Evolutionary conservation across 2,888 invertebrate species (phyloP), one percentile per base, ranked within the genome.

Genomic region (Tenthredo scrophulariae): DNA sequence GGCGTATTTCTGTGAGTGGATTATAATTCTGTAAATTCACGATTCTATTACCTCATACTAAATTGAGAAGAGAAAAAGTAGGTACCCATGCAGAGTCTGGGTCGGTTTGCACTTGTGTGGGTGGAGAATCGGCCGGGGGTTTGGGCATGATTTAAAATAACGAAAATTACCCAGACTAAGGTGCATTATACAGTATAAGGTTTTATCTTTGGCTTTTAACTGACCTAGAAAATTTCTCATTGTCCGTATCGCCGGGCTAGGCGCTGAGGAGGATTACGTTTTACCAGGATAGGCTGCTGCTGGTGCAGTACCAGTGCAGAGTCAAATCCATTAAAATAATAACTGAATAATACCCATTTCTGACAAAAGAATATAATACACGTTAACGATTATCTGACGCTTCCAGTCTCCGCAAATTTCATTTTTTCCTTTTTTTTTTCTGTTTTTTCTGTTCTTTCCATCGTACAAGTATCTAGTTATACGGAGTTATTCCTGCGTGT

Each of bases 221-320:
- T 46, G 74, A 74, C 74, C 74, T 43, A 74, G 74, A 74, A 74
- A 74, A 40, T 74, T 74, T 74, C 74, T 74, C 74, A 74, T 74
- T 74, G 74, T 74, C 74, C 43, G 43, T 74, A 74, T 74, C 10
- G 74, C 18, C 6, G 15, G 15, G 18, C 67, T 67, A 74, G 43
- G 74, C 43, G 74, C n/a, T 10, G 43, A 43, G 43, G 43, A 74
- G 74, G 74, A 74, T 74, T 74, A 74, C n/a, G 13, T n/a, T 74
- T 74, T 26, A 33, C n/a, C 40, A 33, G 33, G 18, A 33, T 33
- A 26, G 67, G 33, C 65, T 15, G 65, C 6, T 37, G 37, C 6
- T 37, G 37, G 29, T 29, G 2, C 33, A 26, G 62, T 10, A 62
- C 13, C 26, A 62, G 62, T 18, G 67, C 33, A 74, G 43, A 74